Conservation (phyloP, 1,140 invertebrate species). For the Drosophila teissieri region DNA sequence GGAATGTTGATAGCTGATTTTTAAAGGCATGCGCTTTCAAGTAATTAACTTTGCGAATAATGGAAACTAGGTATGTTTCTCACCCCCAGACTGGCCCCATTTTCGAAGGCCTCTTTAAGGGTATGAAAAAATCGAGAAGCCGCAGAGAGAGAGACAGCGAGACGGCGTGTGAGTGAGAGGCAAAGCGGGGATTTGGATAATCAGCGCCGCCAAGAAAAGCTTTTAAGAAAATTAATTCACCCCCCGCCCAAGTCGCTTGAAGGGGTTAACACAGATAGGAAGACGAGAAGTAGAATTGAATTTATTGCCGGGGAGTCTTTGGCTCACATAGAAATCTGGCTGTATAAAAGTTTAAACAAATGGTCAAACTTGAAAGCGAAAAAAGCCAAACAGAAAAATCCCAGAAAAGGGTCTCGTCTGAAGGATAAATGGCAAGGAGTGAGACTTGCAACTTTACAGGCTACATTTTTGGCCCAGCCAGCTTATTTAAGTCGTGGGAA, state of each 20-base stretch:
- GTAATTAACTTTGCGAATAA: not conserved
- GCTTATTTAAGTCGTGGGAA: conserved; percentile 61
- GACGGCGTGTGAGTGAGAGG: not conserved
- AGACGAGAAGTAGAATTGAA: conserved; percentile 49
- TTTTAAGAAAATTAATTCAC: conserved; percentile 83
- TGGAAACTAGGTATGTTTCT: not conserved
- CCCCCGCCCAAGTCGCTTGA: conserved; percentile 38
- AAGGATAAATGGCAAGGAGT: conserved; percentile 1
- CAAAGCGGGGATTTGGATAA: conserved; percentile 57
- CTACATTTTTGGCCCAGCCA: conserved; percentile 19
- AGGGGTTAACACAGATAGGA: conserved; percentile 65
- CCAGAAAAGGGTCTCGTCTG: conserved; percentile 28
- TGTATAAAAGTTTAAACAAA: conserved; percentile 77
- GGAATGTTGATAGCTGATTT: not conserved
- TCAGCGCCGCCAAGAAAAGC: conserved; percentile 79
- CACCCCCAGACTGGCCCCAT: conserved; percentile 1
- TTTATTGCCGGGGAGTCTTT: conserved; percentile 64
- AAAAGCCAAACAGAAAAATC: conserved; percentile 28
- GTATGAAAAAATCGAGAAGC: conserved; percentile 20
- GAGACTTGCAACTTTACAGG: conserved; percentile 18
- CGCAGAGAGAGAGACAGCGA: not conserved
- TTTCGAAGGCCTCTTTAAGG: conserved; percentile 5
- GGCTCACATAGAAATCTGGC: conserved; percentile 68
- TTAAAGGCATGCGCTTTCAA: not conserved
- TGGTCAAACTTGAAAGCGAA: conserved; percentile 78